A percentile compares a stretch with the other conserved stretches of the same genome.
Conservation (phyloP, 2,888 invertebrate genomes). For the Lypha dubia region DNA sequence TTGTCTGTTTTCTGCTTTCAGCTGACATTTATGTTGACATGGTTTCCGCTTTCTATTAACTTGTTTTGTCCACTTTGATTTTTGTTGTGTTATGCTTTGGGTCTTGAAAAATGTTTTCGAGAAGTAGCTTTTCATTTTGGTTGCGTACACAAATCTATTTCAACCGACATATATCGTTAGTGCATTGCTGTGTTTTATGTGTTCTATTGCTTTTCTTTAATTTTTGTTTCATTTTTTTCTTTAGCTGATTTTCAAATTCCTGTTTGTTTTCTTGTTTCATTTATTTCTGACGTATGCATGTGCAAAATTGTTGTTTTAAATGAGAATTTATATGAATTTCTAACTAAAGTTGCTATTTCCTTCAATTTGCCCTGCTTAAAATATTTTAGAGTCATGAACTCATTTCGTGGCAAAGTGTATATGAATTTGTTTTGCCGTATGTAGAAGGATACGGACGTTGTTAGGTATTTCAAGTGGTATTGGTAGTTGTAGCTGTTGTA, state of each 20-base stretch:
- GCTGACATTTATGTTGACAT: slow-evolving; percentile 42
- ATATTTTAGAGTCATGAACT: slow-evolving; percentile 42
- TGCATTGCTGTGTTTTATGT: neutral
- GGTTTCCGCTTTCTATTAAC: slow-evolving; percentile 53
- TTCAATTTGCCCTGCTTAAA: slow-evolving; percentile 8
- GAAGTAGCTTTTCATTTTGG: slow-evolving; percentile 6
- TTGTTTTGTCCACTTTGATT: neutral
- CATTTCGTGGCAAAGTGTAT: slow-evolving; percentile 34
- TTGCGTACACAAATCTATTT: slow-evolving; percentile 6
- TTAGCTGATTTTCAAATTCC: slow-evolving; percentile 1
- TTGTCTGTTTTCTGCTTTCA: neutral
- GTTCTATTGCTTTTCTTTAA: neutral
- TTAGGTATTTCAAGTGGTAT: slow-evolving; percentile 41
- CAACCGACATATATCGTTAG: neutral
- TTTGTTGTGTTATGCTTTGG: neutral
- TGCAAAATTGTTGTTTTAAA: slow-evolving; percentile 24
- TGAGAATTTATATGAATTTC: slow-evolving; percentile 38
- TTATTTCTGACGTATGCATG: neutral
- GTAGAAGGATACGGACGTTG: slow-evolving; percentile 25
- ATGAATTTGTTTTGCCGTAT: slow-evolving; percentile 11
- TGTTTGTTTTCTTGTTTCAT: neutral
- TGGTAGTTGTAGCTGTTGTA: slow-evolving; percentile 26
- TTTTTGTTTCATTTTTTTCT: neutral
- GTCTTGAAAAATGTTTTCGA: slow-evolving; percentile 1
- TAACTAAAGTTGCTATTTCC: slow-evolving; percentile 30